phyloP scores from a whole-genome alignment of 2,113 vertebrate species.

The Tichodroma muraria region DNA sequence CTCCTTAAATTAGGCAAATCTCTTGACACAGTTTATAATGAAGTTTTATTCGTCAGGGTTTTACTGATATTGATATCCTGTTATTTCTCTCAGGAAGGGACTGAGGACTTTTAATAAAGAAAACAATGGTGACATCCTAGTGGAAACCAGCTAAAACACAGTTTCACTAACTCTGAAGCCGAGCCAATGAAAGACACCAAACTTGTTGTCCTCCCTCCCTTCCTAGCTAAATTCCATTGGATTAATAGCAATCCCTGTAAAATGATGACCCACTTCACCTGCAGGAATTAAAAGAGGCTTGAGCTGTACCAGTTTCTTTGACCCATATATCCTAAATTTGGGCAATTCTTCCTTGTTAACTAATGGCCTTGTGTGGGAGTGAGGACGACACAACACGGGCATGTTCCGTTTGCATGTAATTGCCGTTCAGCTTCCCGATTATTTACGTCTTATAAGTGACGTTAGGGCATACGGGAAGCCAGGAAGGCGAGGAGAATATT shows the following conservation, averaged over 20 bases:
- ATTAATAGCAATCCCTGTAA: neutral
- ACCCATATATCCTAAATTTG: neutral
- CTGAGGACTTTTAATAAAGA: neutral
- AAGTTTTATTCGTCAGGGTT: neutral
- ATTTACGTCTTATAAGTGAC: neutral
- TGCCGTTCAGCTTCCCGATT: neutral
- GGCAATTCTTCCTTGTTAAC: neutral
- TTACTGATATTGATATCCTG: neutral
- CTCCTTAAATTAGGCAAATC: neutral
- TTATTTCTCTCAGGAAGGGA: neutral
- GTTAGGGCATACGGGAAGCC: neutral
- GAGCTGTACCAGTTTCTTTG: neutral
- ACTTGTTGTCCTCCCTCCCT: neutral
- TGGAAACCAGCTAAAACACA: neutral
- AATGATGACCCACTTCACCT: neutral
- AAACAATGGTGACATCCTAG: neutral
- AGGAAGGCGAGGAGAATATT: neutral
- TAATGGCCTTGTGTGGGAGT: neutral
- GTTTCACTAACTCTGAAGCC: neutral
- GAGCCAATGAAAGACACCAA: neutral
- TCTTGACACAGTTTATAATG: neutral
- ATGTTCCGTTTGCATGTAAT: neutral
- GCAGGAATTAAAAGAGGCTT: neutral
- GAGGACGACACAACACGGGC: neutral
- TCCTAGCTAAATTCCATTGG: neutral